phyloP scores from a whole-genome alignment of 64 coral and sea anemone genomes.

The Montipora efflorescens region DNA sequence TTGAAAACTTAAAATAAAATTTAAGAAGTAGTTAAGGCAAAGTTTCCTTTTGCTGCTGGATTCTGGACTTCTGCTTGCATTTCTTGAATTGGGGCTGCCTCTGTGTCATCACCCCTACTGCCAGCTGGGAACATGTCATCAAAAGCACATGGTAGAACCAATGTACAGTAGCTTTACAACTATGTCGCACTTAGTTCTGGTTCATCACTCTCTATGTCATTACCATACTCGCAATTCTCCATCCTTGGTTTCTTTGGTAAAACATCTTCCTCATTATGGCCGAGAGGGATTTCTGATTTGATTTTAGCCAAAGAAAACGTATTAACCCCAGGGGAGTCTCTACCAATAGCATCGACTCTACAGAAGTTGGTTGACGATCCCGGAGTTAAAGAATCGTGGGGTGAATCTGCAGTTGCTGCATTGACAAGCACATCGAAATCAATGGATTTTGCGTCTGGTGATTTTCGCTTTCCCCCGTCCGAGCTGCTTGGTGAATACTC shows the following conservation, averaged over 20 bases:
- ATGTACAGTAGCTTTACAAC: background rate
- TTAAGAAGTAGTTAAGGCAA: no score
- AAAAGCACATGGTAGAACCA: no score
- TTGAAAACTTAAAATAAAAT: no score
- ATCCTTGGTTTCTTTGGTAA: constrained; percentile 20
- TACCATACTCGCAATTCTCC: background rate
- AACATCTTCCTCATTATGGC: background rate
- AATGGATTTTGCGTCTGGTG: constrained; percentile 38
- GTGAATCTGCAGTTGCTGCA: background rate
- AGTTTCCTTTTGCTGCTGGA: no score
- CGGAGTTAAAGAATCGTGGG: background rate
- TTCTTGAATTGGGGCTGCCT: no score
- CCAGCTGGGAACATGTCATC: no score
- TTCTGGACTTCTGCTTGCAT: no score
- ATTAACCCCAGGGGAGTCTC: background rate
- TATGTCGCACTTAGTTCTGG: background rate
- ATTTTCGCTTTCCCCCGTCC: constrained; percentile 62
- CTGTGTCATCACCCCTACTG: no score
- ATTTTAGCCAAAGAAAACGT: constrained; percentile 53
- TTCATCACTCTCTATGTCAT: background rate
- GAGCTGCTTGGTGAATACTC: constrained; percentile 65
- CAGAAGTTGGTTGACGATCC: background rate
- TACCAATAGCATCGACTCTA: background rate
- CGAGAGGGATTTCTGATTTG: constrained; percentile 25
- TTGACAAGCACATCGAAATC: constrained; percentile 63